Evolutionary conservation across 30 jellyfish, hydroid and myxozoan species (phyloP), one percentile per base, ranked within the genome.

Genomic region (Mastigias papua): DNA sequence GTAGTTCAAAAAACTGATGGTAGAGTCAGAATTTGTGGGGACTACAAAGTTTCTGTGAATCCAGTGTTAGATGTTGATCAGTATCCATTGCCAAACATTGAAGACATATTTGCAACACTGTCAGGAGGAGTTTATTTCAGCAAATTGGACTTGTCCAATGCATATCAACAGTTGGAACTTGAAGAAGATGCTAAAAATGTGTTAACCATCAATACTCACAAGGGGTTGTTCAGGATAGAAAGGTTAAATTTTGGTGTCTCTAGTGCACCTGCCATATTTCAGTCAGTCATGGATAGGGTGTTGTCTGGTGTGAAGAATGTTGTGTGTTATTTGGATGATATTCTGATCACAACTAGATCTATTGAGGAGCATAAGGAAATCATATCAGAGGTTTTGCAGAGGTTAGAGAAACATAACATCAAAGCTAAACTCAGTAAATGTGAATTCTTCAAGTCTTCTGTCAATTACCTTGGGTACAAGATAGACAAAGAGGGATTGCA

Each of bases 151-250:
- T 73, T 90, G 80, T 32, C 93, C 32, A 69, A 72, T 64, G 96
- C 97, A 26, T 90, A 90, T 57, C 66, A 82, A 21, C 89, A 90
- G 74, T 22, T 82, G n/a, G 71, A 48, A 34, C 86, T 90, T 35
- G 96, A 73, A 48, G 88, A 73, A 49, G 79, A 46, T 34, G 71
- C 82, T 6, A 28, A 78, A 37, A 32, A 66, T 10, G 23, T 27
- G 61, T 58, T 82, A 28, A 74, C 97, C 31, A 51, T 90, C 65
- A 90, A 74, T 48, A 90, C 96, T 27, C 97, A 82, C 73, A 69
- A 79, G 57, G 96, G 92, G 13, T 21, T 90, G 91, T 74, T 80
- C 49, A 37, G 48, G 51, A 54, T 46, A 29, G 67, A 65, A 48
- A 75, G 97, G 49, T 30, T 89, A 19, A 61, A 66, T 27, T 89